Percentiles rank a stretch among this genome's conserved stretches.
Evolutionary conservation across 2,113 vertebrate species (phyloP).

Genomic region (Noturus placidus): DNA sequence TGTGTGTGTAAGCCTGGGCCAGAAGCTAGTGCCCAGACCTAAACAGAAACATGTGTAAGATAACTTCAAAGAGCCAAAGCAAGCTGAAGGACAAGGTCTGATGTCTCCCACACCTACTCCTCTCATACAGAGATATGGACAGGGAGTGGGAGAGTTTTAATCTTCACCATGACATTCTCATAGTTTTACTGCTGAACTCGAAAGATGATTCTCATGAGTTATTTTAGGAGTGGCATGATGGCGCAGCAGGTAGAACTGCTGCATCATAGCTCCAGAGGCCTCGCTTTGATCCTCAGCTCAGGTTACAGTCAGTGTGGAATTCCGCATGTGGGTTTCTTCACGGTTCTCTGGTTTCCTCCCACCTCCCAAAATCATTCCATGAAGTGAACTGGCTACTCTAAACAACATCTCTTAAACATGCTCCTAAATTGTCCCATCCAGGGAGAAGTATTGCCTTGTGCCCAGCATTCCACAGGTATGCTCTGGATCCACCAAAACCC

Average conservation of each 20-base stretch:
- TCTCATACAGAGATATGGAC: conserved; percentile 11
- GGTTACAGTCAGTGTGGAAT: not conserved
- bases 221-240: not conserved
- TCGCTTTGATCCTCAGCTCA: not conserved
- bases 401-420: not conserved
- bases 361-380: not conserved
- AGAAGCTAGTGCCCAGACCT: conserved; percentile 28
- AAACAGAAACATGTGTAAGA: conserved; percentile 62
- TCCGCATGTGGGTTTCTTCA: not conserved
- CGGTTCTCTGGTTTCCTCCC: not conserved
- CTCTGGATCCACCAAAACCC: not conserved
- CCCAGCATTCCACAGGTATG: not conserved
- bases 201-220: not conserved
- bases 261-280: not conserved
- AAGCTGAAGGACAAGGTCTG: conserved; percentile 2
- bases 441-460: not conserved
- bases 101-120: conserved; percentile 13
- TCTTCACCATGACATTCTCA: not conserved
- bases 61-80: conserved; percentile 42
- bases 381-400: not conserved
- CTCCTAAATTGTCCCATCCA: not conserved
- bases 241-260: not conserved
- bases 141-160: conserved; percentile 1
- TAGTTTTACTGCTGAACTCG: not conserved
- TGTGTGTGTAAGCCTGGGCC: conserved; percentile 35